Base-by-base conservation (phyloP, 2,888 invertebrate species). In the Hyalella azteca region DNA sequence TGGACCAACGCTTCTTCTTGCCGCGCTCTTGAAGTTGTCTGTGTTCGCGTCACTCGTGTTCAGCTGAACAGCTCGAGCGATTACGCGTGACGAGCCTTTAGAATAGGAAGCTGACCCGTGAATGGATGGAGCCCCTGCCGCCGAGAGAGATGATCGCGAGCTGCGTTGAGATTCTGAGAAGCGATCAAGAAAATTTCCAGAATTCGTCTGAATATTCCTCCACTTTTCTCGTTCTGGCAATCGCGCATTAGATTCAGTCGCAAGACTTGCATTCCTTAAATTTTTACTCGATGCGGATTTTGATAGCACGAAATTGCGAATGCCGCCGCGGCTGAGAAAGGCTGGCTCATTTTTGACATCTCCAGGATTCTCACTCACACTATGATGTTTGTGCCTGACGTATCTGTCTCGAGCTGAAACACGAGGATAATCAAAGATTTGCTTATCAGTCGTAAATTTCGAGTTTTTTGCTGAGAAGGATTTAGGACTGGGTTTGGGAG, bases 231-330 rank as follows among this genome's bases (percentile, higher is more conserved):
- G 19, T 66, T 66, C 66, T 3, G 36, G 29, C 5, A 29, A n/a
- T 9, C 66, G 39, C 0, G 19, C n/a, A 19, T 22, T n/a, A 7
- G 66, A 15, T 66, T 66, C 66, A 9, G 36, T n/a, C 1, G 66
- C 22, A 29, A 36, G 66, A 19, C 66, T 66, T 7, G 36, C 66
- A 13, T 66, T 32, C 15, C 66, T 32, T 19, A 66, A 66, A 66
- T 66, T 66, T 66, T 66, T 66, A 36, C 66, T 66, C 7, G 66
- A 66, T 4, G 66, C 66, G 19, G 66, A 36, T 36, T 66, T 66
- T 32, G 66, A 36, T n/a, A 66, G 19, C 7, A 36, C 66, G 36
- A 36, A 66, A 66, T 66, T 66, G 15, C 39, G 32, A 36, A 66
- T 66, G 19, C 36, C 39, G 29, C 36, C 66, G n/a, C 66, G 66